These are phyloP conservation scores for Drosophila bipectinata DNA, from an alignment of 1,140 invertebrate species.

Conservation along the genomic window DNA sequence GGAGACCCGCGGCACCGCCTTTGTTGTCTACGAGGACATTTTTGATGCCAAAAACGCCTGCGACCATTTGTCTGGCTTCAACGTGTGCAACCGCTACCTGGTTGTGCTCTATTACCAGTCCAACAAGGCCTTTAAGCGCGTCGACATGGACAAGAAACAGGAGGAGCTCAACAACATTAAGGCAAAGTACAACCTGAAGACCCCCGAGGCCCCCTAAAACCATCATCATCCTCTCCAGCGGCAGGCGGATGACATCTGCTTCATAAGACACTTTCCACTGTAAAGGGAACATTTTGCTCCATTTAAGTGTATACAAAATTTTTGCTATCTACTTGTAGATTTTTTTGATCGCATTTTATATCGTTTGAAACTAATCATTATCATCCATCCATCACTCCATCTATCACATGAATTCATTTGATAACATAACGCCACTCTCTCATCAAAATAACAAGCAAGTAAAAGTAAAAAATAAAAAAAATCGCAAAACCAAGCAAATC, in stretches of 20 bases:
- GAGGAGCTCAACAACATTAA: constrained; percentile 99
- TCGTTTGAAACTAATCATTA: constrained; percentile 58
- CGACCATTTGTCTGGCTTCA: constrained; percentile 99
- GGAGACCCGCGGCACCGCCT: constrained; percentile 98
- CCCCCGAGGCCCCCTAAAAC: constrained; percentile 70
- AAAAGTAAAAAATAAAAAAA: constrained; percentile 77
- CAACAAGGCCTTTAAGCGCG: constrained; percentile 97
- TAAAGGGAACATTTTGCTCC: constrained; percentile 41
- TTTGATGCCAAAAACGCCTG: constrained; percentile 99
- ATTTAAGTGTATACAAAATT: constrained; percentile 39
- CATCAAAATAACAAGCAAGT: constrained; percentile 81
- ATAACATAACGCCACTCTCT: constrained; percentile 55
- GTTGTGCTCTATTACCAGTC: constrained; percentile 98
- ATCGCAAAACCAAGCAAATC: constrained; percentile 48
- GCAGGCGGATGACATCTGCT: constrained; percentile 16
- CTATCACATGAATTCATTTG: constrained; percentile 54
- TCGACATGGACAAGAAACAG: constrained; percentile 98
- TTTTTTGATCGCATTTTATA: constrained; percentile 60
- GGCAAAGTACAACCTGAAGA: constrained; percentile 92
- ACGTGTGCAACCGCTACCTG: constrained; percentile 99
- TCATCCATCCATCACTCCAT: constrained; percentile 66
- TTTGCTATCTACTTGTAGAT: constrained; percentile 70
- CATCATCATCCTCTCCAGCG: constrained; percentile 1
- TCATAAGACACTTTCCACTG: constrained; percentile 17
- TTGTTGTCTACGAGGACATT: constrained; percentile 99